These are phyloP conservation scores for Dendrocincla tyrannina DNA, from an alignment of 2,797 vertebrate genomes.

Conservation along the genomic window DNA sequence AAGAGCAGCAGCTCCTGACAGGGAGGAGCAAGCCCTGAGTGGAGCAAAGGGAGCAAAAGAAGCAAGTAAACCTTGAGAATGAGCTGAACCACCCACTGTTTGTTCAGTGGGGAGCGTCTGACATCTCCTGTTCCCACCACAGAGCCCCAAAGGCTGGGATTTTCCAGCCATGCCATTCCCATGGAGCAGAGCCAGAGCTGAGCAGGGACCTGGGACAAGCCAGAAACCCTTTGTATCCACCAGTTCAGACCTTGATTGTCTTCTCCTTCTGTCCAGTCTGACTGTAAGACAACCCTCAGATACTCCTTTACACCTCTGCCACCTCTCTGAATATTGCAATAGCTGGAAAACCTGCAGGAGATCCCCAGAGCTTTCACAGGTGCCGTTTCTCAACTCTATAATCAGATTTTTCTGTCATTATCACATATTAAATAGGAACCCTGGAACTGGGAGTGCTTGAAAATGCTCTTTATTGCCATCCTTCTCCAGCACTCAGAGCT, in stretches of 20 bases:
- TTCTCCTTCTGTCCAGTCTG: neutral
- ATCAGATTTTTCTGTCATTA: neutral
- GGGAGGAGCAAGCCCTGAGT: neutral
- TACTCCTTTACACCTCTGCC: neutral
- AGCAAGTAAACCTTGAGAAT: accelerated
- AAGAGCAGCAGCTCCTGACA: neutral
- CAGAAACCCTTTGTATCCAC: neutral
- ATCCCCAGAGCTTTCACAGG: neutral
- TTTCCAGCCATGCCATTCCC: neutral
- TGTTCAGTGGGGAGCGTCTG: neutral
- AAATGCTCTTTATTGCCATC: neutral
- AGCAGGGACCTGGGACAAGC: neutral
- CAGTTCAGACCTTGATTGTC: neutral
- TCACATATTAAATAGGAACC: neutral
- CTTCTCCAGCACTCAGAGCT: neutral
- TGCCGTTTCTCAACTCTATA: neutral
- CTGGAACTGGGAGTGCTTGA: neutral
- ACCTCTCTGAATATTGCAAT: neutral
- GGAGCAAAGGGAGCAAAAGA: neutral
- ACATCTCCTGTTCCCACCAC: neutral
- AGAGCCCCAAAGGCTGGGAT: neutral
- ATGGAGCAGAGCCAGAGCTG: neutral
- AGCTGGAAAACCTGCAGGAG: neutral
- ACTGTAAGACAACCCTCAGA: neutral
- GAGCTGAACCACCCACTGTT: neutral